These are phyloP conservation scores for Apotomis capreana DNA, from an alignment of 2,888 invertebrate genomes.

Conservation along the genomic window DNA sequence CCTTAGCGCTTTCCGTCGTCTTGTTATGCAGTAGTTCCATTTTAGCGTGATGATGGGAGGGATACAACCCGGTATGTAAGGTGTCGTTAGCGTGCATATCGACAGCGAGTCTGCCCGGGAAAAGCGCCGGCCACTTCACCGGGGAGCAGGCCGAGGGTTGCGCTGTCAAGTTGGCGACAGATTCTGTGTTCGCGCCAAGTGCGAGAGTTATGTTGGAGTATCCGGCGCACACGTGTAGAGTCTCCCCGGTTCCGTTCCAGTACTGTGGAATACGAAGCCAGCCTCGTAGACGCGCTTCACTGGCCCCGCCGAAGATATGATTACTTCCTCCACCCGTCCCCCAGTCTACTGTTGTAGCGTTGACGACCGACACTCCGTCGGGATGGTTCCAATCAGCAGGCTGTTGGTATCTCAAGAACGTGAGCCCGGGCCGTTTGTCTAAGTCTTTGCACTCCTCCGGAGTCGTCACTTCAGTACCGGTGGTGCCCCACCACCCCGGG, in stretches of 20 bases:
- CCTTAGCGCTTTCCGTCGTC: conserved; percentile 89
- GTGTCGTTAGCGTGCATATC: conserved; percentile 87
- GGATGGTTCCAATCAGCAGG: conserved; percentile 95
- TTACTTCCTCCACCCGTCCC: conserved; percentile 87
- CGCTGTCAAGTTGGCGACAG: conserved; percentile 86
- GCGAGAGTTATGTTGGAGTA: conserved; percentile 88
- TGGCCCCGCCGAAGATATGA: conserved; percentile 87
- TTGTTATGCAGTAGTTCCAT: conserved; percentile 92
- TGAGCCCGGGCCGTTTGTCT: conserved; percentile 93
- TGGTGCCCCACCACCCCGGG: conserved; percentile 95
- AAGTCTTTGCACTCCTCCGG: conserved; percentile 90
- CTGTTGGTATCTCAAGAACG: conserved; percentile 93
- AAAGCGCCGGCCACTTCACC: conserved; percentile 86
- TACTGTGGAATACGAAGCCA: conserved; percentile 91
- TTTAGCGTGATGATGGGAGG: conserved; percentile 88
- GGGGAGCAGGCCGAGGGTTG: conserved; percentile 88
- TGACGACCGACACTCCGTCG: conserved; percentile 93
- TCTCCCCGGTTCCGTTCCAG: conserved; percentile 87
- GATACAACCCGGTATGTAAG: conserved; percentile 82
- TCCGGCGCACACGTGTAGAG: conserved; percentile 90
- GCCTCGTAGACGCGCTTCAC: conserved; percentile 91
- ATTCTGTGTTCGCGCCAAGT: conserved; percentile 75
- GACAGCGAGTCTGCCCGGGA: conserved; percentile 85
- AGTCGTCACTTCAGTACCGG: conserved; percentile 88
- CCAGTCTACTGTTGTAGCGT: conserved; percentile 92